These are phyloP conservation scores for Cyprinodon diabolis DNA, from an alignment of 2,797 vertebrate genomes.

Conservation along the genomic window DNA sequence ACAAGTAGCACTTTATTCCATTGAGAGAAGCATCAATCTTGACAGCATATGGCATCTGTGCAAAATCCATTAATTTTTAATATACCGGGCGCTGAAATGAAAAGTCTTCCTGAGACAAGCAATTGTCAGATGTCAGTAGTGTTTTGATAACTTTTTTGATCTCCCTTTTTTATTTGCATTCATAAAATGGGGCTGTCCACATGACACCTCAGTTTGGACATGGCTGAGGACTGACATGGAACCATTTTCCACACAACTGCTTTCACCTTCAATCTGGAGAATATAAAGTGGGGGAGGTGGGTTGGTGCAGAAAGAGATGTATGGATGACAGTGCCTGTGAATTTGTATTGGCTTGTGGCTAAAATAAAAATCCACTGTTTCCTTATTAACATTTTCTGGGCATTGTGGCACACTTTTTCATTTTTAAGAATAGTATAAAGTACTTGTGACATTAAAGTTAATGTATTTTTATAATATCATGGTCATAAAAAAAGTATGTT, in stretches of 20 bases:
- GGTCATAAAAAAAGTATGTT: neutral
- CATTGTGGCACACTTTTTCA: neutral
- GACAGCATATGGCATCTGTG: slow-evolving; percentile 81
- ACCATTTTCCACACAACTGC: slow-evolving; percentile 77
- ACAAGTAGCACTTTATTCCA: slow-evolving; percentile 78
- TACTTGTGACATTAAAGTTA: slow-evolving; percentile 3
- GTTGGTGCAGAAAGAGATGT: slow-evolving; percentile 8
- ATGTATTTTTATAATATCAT: neutral
- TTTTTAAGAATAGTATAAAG: slow-evolving; percentile 9
- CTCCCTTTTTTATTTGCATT: slow-evolving; percentile 79
- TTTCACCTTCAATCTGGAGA: slow-evolving; percentile 59
- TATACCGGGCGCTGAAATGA: slow-evolving; percentile 80
- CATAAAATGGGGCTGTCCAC: slow-evolving; percentile 71
- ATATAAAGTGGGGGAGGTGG: slow-evolving; percentile 16
- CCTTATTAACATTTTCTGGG: slow-evolving; percentile 10
- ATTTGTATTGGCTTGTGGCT: slow-evolving; percentile 12
- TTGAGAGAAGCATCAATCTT: slow-evolving; percentile 80
- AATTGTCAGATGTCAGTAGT: slow-evolving; percentile 84
- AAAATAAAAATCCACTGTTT: slow-evolving; percentile 20
- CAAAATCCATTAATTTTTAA: slow-evolving; percentile 86
- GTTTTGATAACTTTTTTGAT: slow-evolving; percentile 85
- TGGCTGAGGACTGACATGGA: slow-evolving; percentile 69
- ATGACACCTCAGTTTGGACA: slow-evolving; percentile 72
- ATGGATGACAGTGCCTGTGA: slow-evolving; percentile 23
- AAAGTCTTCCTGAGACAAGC: slow-evolving; percentile 82